Evolutionary conservation across 1,140 invertebrate species (phyloP).

Genomic region (Pteromalus puparum): DNA sequence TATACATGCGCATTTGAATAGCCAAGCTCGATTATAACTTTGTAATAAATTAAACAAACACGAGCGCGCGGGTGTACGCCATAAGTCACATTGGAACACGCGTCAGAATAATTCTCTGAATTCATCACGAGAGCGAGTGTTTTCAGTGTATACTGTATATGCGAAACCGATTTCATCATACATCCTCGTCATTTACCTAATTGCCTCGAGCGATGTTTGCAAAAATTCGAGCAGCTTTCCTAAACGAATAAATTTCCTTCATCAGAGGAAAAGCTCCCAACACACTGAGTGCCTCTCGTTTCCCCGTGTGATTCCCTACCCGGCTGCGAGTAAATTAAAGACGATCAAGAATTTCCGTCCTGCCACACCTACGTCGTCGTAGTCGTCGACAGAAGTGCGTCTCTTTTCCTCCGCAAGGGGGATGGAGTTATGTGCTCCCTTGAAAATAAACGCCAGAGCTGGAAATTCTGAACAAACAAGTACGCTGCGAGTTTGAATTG

Average conservation of each 20-base stretch:
- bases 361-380: background rate
- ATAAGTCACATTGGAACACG: background rate
- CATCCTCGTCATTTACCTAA: no score
- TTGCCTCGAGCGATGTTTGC: background rate
- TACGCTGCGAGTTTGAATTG: background rate
- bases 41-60: background rate
- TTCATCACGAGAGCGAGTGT: no score
- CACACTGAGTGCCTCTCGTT: background rate
- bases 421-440: background rate
- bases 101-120: background rate
- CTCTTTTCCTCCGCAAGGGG: background rate
- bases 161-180: no score
- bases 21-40: background rate
- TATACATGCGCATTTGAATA: background rate
- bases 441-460: constrained; percentile 30
- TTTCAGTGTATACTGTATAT: no score
- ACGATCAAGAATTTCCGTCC: background rate
- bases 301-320: background rate
- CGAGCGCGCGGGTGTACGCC: background rate
- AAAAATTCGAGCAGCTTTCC: background rate
- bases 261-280: background rate
- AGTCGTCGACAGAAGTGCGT: background rate
- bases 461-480: constrained; percentile 38
- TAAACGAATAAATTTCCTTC: background rate
- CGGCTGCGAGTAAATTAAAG: constrained; percentile 17